A percentile compares a stretch with the other conserved stretches of the same genome.
phyloP scores from a whole-genome alignment of 2,113 vertebrate genomes.

The Sander vitreus region DNA sequence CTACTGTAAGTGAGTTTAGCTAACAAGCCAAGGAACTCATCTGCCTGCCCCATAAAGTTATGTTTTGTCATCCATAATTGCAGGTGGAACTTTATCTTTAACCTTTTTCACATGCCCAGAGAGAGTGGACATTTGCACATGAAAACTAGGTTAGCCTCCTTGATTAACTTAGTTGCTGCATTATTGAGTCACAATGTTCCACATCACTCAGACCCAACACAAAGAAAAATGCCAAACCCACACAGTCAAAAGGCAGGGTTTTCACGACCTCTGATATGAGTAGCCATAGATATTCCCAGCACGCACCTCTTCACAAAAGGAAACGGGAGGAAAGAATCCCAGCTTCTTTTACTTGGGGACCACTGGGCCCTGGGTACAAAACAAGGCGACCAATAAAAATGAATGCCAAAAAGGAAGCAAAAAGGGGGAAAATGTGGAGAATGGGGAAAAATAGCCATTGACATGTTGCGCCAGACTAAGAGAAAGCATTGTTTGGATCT shows the following conservation, averaged over 20 bases:
- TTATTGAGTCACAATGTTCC: conserved; percentile 89
- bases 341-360: conserved; percentile 67
- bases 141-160: conserved; percentile 74
- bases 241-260: conserved; percentile 74
- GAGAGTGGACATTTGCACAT: conserved; percentile 48
- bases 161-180: conserved; percentile 88
- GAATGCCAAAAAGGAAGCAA: conserved; percentile 81
- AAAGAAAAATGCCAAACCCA: conserved; percentile 88
- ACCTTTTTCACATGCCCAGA: conserved; percentile 59
- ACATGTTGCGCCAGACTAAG: conserved; percentile 75
- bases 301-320: conserved; percentile 79
- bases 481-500: conserved; percentile 90
- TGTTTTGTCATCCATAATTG: conserved; percentile 19
- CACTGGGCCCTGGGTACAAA: conserved; percentile 78
- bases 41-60: not conserved
- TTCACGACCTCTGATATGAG: conserved; percentile 90
- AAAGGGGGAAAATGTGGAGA: conserved; percentile 81
- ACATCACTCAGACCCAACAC: conserved; percentile 88
- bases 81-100: conserved; percentile 34
- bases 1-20: not conserved
- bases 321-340: conserved; percentile 63
- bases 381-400: conserved; percentile 83
- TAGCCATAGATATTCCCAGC: conserved; percentile 86
- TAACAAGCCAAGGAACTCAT: conserved; percentile 1
- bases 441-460: conserved; percentile 79